Evolutionary conservation across 2,888 invertebrate species (phyloP), one percentile per base, ranked within the genome.

Genomic region (Maniola hyperantus): DNA sequence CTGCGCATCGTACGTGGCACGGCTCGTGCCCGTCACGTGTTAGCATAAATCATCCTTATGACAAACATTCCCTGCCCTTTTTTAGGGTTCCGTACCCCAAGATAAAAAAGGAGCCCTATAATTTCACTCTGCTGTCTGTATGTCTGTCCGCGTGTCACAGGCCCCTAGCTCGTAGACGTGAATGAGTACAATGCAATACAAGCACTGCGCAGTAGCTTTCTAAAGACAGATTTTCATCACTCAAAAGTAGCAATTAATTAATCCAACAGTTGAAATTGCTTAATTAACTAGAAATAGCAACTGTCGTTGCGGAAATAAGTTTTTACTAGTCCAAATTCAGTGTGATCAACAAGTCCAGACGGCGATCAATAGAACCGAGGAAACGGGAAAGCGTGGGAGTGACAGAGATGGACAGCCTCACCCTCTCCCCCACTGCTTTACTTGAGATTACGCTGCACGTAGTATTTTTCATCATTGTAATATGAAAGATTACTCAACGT

Each of bases 261-360:
- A 26, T 51, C 50, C 8, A 11, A 18, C 15, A 15, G 54, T 15
- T 33, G n/a, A 15, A 15, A 44, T 44, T 15, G 33, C 59, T 26
- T 46, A n/a, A 46, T 59, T 59, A 59, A 33, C 59, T n/a, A 59
- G 46, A 34, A 54, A 18, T 34, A 46, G 48, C 53, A 46, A 46
- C 63, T 54, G 53, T 62, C 42, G 63, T 48, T 46, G 20, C 54
- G 42, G 58, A 63, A 63, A 42, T 50, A 51, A 80, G 79, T 79
- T 81, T 80, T 77, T 80, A 72, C 79, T 80, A 80, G 77, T 76
- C 77, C 75, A 68, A 76, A 75, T 74, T 74, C 73, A 77, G 74
- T 69, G 82, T 80, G 84, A 90, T 91, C 91, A 91, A 91, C 91
- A 91, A 91, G 91, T 92, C 89, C 86, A 89, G 91, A 87, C 88